These are phyloP conservation scores for Acyrthosiphon pisum DNA, from an alignment of 1,140 invertebrate genomes.

Conservation along the genomic window DNA sequence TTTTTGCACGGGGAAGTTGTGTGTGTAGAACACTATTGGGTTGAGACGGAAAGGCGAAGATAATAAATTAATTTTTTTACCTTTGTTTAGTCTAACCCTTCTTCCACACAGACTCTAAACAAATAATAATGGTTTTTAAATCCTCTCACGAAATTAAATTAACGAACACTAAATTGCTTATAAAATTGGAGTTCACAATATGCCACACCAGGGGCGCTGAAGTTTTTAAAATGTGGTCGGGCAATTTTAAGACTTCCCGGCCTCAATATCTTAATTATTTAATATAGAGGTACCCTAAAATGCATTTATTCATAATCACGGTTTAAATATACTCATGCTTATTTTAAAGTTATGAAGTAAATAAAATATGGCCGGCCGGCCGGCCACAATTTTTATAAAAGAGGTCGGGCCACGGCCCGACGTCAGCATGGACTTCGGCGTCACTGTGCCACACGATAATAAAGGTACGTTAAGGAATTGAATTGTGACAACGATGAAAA, in stretches of 20 bases:
- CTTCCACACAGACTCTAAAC: not conserved
- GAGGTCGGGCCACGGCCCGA: no score
- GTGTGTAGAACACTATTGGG: not conserved
- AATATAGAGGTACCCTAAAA: no score
- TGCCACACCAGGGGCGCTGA: no score
- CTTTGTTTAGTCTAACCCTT: not conserved
- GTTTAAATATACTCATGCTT: no score
- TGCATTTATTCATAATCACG: no score
- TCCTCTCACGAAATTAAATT: not conserved
- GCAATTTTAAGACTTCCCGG: no score
- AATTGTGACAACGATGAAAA: not conserved
- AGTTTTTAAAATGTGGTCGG: no score
- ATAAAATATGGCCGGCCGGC: no score
- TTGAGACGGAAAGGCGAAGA: not conserved
- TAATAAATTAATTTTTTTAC: not conserved
- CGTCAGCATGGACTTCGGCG: no score
- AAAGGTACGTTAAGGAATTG: not conserved
- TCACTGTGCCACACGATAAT: not conserved
- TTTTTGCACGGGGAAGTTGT: not conserved
- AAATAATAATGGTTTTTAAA: slow-evolving; percentile 25
- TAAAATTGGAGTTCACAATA: slow-evolving; percentile 14
- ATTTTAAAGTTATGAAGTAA: no score
- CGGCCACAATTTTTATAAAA: no score
- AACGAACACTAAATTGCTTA: slow-evolving; percentile 4
- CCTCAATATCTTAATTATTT: no score